Evolutionary conservation across 2,113 vertebrate species (phyloP), one percentile per base, ranked within the genome.

Genomic region (Aramus guarauna): DNA sequence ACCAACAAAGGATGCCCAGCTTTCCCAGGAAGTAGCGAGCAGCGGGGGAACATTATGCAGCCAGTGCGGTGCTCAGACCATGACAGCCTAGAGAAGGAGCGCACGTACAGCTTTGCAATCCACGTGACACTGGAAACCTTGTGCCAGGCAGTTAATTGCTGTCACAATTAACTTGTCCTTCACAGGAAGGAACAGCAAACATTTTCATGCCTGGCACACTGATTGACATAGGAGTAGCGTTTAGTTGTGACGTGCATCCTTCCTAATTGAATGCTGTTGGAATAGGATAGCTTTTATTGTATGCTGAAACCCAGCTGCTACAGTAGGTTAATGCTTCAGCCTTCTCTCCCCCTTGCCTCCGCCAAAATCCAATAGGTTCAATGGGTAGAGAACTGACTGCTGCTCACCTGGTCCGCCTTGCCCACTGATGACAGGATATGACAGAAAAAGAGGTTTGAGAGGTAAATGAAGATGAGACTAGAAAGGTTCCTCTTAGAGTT

Each of bases 101-200:
- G 0, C 6, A 30, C 4, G 1, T 53, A 37, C 43, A 85, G 92
- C 71, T 89, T 27, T 68, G 17, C 53, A 88, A 73, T 14, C 59
- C 13, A 3, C 5, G 15, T 27, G 43, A 81, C 37, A 77, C n/a
- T 7, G 8, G 43, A 82, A 82, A 62, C 68, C 59, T 43, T 14
- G 19, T 32, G 58, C 37, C 62, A n/a, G 39, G 73, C 86, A 84
- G 45, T 68, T 94, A 94, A 94, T 16, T 56, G 23, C 59, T 80
- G n/a, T 75, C 64, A 92, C 92, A 83, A 74, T 2, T 41, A 60
- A 50, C 64, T 80, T 84, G 55, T 48, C 39, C 37, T 77, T 81
- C 76, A 64, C 66, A 87, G 72, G 60, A 71, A 78, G 21, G 24
- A 48, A 68, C 18, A 63, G 30, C 37, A 66, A 62, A 67, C 0